Base-by-base conservation (phyloP, 2,797 vertebrate species). In the Urophycis tenuis region DNA sequence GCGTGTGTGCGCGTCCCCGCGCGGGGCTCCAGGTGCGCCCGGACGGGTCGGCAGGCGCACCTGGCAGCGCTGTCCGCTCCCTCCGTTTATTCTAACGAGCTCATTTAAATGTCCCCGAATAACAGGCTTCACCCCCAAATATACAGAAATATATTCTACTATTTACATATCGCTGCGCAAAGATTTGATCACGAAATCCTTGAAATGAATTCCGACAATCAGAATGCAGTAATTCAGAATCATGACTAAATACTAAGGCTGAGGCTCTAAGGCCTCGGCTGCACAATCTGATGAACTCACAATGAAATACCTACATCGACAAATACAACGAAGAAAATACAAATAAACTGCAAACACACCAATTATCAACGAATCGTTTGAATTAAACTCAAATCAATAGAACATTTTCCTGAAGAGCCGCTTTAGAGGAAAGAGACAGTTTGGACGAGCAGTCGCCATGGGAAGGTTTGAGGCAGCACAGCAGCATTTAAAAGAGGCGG, bases 11-110 rank as follows among this genome's bases (percentile, higher is more conserved):
- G 82, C 85, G 82, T 86, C 78, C 72, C 33, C 85, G 76, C 81
- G 82, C 83, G 78, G 87, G 91, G 91, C 84, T 92, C 90, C 92
- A 93, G 92, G 91, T 92, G 92, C 84, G 82, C 86, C 90, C 87
- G 88, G 91, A 87, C 91, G 88, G 86, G 91, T 89, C 88, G 82
- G 53, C 45, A 49, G 45, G 2, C 86, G 85, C 84, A 86, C 84
- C 84, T 87, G 82, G 82, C 87, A 89, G 85, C 88, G n/a, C n/a
- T n/a, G n/a, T n/a, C 81, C 85, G 83, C 89, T 81, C 84, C 85
- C 80, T 82, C 83, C 81, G 84, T 87, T 88, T 82, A 78, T 33
- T 73, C 80, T 86, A 86, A 91, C 88, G 88, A 53, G 45, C 22
- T 25, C 77, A 92, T 87, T 84, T 86, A 84, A 67, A 29, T 25